A percentile compares a stretch with the other conserved stretches of the same genome.
phyloP scores from a whole-genome alignment of 2,113 vertebrate genomes.

The Hirundichthys speculiger region DNA sequence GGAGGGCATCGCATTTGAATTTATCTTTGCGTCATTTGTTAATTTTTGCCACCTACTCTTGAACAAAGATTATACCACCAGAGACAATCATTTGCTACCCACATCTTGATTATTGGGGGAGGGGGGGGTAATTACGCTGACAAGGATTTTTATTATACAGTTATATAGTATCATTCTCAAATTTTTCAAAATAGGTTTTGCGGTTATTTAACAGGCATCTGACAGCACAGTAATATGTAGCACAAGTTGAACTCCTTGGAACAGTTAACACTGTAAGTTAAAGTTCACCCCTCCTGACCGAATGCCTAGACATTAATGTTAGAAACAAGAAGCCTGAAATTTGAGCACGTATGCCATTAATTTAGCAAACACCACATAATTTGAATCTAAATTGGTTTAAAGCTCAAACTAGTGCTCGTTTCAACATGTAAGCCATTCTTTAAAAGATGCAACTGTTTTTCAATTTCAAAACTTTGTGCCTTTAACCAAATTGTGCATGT shows the following conservation, averaged over 20 bases:
- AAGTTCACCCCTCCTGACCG: too few relatives aligned
- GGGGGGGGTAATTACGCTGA: too few relatives aligned
- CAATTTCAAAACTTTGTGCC: neutral
- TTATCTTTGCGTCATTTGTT: constrained; percentile 42
- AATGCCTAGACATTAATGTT: too few relatives aligned
- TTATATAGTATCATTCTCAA: too few relatives aligned
- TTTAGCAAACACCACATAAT: neutral
- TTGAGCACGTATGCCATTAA: too few relatives aligned
- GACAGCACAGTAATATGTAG: neutral
- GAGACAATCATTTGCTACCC: too few relatives aligned
- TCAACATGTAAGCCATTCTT: constrained; percentile 6
- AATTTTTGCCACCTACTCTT: constrained; percentile 32
- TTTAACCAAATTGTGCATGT: constrained; percentile 4
- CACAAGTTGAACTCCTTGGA: constrained; percentile 13
- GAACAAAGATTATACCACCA: neutral
- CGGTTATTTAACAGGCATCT: constrained; percentile 10
- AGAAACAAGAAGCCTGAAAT: too few relatives aligned
- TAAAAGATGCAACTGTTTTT: constrained; percentile 4
- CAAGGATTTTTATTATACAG: too few relatives aligned
- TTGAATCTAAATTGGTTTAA: constrained; percentile 16
- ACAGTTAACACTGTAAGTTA: too few relatives aligned
- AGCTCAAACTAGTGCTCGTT: constrained; percentile 14
- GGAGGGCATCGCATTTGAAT: constrained; percentile 9
- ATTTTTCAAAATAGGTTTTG: neutral
- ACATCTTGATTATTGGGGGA: too few relatives aligned